Evolutionary conservation across 2,888 invertebrate genomes (phyloP).

Genomic region (Troides helena): DNA sequence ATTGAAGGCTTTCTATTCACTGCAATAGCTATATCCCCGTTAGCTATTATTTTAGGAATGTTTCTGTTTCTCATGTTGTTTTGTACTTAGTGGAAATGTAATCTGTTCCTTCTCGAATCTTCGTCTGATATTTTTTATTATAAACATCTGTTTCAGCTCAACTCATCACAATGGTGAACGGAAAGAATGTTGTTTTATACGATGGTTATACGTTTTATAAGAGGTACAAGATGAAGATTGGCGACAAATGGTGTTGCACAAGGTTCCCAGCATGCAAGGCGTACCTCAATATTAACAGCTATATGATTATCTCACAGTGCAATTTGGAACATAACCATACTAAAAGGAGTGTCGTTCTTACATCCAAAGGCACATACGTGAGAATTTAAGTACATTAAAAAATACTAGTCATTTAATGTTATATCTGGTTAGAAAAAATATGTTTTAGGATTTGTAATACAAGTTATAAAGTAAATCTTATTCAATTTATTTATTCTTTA

Average conservation of each 20-base stretch:
- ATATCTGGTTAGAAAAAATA: neutral
- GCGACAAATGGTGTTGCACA: conserved; percentile 36
- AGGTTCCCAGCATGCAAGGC: conserved; percentile 37
- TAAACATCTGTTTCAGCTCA: conserved; percentile 28
- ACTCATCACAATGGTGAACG: conserved; percentile 40
- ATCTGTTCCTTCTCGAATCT: no score
- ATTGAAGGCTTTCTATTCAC: no score
- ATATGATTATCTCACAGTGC: conserved; percentile 23
- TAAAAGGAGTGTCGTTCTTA: conserved; percentile 35
- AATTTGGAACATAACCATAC: conserved; percentile 33
- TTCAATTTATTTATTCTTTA: neutral
- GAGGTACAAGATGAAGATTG: conserved; percentile 20
- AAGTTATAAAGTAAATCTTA: no score
- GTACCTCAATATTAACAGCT: conserved; percentile 32
- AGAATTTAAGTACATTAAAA: conserved; percentile 12
- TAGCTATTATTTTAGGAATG: no score
- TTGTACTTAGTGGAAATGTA: no score
- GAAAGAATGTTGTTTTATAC: conserved; percentile 35
- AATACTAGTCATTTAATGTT: neutral
- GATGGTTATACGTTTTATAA: conserved; percentile 37
- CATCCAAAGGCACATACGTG: conserved; percentile 31
- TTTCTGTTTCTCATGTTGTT: no score
- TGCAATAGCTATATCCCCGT: no score
- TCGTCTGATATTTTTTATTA: no score
- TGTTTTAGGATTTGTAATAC: no score